These are phyloP conservation scores for Ceratina australensis DNA, from an alignment of 1,140 invertebrate genomes.

Conservation along the genomic window DNA sequence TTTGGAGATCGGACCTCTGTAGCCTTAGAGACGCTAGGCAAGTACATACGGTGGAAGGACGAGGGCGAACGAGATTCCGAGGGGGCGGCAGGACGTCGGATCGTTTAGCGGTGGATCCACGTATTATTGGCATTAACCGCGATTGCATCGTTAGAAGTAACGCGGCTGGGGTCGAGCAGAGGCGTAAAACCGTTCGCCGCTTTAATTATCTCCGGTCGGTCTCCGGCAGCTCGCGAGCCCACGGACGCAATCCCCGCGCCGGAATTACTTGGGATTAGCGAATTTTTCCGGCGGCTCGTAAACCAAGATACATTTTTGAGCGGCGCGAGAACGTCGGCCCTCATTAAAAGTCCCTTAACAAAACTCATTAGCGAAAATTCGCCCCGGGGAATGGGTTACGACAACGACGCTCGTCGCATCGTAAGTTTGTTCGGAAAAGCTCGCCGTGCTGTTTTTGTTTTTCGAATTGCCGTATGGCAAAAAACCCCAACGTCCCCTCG, in stretches of 20 bases:
- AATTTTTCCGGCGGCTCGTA: conserved; percentile 39
- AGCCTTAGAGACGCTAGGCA: neutral
- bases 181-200: conserved; percentile 3
- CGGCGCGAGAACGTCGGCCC: conserved; percentile 36
- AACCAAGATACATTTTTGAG: conserved; percentile 43
- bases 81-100: neutral
- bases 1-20: too few relatives aligned
- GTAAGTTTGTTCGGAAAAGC: conserved; percentile 45
- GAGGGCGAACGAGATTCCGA: neutral
- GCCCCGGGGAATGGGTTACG: conserved; percentile 41
- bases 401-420: conserved; percentile 36
- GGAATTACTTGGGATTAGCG: conserved; percentile 42
- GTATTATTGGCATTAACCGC: conserved; percentile 32
- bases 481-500: neutral
- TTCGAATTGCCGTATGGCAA: conserved; percentile 31
- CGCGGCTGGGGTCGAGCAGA: neutral
- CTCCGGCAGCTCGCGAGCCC: neutral
- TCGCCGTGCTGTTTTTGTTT: conserved; percentile 29
- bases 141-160: conserved; percentile 37
- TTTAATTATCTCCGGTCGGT: conserved; percentile 36
- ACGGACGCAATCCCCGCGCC: conserved; percentile 15
- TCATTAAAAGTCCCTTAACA: conserved; percentile 51
- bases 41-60: too few relatives aligned
- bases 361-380: conserved; percentile 51
- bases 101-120: conserved; percentile 28